A percentile compares a stretch with the other conserved stretches of the same genome.
These are phyloP conservation scores for Anticlea derivata DNA, from an alignment of 2,888 invertebrate species.

Conservation along the genomic window DNA sequence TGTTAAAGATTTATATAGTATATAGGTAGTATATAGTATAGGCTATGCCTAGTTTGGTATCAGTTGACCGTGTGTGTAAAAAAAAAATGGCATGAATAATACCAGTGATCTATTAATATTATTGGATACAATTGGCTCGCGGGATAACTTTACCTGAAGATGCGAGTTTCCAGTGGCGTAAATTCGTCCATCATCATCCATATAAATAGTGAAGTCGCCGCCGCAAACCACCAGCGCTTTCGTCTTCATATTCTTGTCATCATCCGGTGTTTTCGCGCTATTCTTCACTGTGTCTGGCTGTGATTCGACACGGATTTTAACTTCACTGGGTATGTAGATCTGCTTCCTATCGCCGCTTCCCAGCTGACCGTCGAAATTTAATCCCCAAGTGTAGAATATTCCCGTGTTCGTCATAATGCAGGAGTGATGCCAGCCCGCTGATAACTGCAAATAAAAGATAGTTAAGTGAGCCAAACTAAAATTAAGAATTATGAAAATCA, in stretches of 20 bases:
- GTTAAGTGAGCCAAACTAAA: background rate
- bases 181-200: conserved; percentile 86
- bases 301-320: conserved; percentile 68
- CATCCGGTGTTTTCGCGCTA: conserved; percentile 48
- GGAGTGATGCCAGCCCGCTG: conserved; percentile 93
- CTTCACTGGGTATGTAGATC: conserved; percentile 81
- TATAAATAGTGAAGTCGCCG: conserved; percentile 89
- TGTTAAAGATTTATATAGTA: too few species aligned
- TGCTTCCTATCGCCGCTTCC: conserved; percentile 87
- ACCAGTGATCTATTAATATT: too few species aligned
- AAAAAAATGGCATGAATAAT: too few species aligned
- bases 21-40: too few species aligned
- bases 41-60: too few species aligned
- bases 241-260: conserved; percentile 49
- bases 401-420: conserved; percentile 88
- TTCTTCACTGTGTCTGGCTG: conserved; percentile 52
- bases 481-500: too few species aligned
- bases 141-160: conserved; percentile 51
- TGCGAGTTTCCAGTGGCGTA: conserved; percentile 90
- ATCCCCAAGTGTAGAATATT: conserved; percentile 92
- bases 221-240: conserved; percentile 86
- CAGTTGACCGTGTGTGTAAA: too few species aligned
- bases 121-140: too few species aligned
- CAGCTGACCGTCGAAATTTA: conserved; percentile 95
- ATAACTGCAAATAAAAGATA: conserved; percentile 56